A percentile compares a stretch with the other conserved stretches of the same genome.
Evolutionary conservation across 2,113 vertebrate species (phyloP).

Genomic region (Oophaga pumilio): DNA sequence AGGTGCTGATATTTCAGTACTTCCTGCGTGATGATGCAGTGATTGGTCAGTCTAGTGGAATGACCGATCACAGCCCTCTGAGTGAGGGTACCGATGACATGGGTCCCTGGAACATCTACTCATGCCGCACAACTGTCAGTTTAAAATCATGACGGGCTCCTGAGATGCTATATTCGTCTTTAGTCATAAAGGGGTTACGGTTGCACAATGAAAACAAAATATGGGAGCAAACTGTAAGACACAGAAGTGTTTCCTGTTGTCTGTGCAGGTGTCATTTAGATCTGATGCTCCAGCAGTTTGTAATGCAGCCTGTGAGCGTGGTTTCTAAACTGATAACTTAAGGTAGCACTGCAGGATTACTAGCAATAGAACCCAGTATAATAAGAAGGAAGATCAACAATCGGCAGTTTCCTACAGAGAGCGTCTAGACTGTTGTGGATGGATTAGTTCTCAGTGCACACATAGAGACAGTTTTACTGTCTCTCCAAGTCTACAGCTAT

Average conservation of each 20-base stretch:
- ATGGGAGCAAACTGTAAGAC: neutral
- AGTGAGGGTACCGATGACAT: no score
- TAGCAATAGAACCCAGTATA: neutral
- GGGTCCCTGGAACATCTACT: no score
- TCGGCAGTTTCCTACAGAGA: neutral
- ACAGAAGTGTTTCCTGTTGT: neutral
- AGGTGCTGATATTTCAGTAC: no score
- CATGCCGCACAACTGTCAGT: no score
- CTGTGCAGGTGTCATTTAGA: neutral
- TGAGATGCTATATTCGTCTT: no score
- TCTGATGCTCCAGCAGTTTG: neutral
- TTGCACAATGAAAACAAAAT: neutral
- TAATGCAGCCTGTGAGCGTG: neutral
- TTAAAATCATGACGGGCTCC: no score
- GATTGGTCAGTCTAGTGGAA: no score
- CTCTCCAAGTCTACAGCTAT: neutral
- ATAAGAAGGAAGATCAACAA: neutral
- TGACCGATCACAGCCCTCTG: no score
- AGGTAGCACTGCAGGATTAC: slow-evolving; percentile 4
- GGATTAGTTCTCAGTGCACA: neutral
- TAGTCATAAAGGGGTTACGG: no score
- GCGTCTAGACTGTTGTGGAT: slow-evolving; percentile 5
- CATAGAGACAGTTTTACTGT: neutral
- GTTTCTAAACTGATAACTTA: neutral
- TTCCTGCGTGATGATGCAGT: no score